Percentiles rank a stretch among this genome's conserved stretches.
Evolutionary conservation across 2,113 vertebrate genomes (phyloP).

Genomic region (Melanocharis versteri): DNA sequence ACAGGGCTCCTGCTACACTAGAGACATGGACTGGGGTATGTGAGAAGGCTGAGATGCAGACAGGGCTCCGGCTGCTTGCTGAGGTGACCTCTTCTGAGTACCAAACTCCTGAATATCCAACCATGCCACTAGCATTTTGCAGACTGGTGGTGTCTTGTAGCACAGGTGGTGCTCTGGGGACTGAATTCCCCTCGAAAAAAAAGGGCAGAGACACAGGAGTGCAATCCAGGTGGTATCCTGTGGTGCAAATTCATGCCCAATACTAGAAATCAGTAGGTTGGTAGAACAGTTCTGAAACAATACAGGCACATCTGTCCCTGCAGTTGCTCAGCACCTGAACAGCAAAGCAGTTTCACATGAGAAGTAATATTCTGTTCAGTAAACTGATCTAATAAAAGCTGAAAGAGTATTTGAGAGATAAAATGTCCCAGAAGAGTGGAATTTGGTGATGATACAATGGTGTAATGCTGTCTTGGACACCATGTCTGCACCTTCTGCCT

Average conservation of each 20-base stretch:
- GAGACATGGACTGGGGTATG: not conserved
- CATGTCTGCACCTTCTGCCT: not conserved
- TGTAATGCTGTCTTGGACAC: not conserved
- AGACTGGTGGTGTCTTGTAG: not conserved
- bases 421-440: not conserved
- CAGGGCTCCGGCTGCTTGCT: accelerated
- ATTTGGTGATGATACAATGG: not conserved
- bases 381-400: not conserved
- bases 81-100: not conserved
- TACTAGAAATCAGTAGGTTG: not conserved
- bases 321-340: not conserved
- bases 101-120: not conserved
- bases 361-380: not conserved
- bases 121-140: not conserved
- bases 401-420: not conserved
- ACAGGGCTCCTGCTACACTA: not conserved
- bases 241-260: not conserved
- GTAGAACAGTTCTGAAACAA: not conserved
- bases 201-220: not conserved
- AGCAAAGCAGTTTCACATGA: not conserved
- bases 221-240: not conserved
- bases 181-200: not conserved
- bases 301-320: not conserved
- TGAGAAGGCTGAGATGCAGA: not conserved
- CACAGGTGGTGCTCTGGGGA: not conserved